These are phyloP conservation scores for Merodon equestris DNA, from an alignment of 2,888 invertebrate species.

Conservation along the genomic window DNA sequence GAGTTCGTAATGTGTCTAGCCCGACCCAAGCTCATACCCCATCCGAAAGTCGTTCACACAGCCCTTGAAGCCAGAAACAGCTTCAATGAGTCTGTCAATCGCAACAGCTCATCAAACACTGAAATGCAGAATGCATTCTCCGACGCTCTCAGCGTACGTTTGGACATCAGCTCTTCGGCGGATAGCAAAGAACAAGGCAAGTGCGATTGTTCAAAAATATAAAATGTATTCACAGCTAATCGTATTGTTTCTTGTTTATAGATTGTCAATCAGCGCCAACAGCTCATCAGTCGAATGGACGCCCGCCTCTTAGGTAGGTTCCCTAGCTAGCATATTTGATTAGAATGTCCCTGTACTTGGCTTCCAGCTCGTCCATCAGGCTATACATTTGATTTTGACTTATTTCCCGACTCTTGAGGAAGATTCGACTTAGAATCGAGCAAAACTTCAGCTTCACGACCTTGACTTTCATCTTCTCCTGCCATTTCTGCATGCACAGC, in stretches of 20 bases:
- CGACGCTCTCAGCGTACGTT: conserved; percentile 53
- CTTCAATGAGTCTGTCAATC: conserved; percentile 38
- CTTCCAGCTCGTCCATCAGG: conserved; percentile 52
- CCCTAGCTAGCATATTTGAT: conserved; percentile 20
- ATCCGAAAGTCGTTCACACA: conserved; percentile 40
- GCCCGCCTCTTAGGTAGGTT: conserved; percentile 44
- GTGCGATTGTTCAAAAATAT: conserved; percentile 1
- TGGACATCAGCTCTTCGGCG: conserved; percentile 51
- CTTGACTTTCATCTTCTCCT: conserved; percentile 70
- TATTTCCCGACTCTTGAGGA: conserved; percentile 67
- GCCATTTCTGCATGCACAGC: conserved; percentile 65
- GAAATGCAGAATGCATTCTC: conserved; percentile 34
- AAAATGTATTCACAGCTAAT: not conserved
- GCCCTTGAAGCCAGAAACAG: conserved; percentile 34
- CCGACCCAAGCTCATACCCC: conserved; percentile 53
- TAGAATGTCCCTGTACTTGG: conserved; percentile 48
- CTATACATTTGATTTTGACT: conserved; percentile 39
- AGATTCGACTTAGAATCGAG: conserved; percentile 71
- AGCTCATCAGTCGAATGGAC: conserved; percentile 34
- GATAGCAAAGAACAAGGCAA: conserved; percentile 53
- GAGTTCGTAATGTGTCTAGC: conserved; percentile 63
- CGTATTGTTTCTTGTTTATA: conserved; percentile 15
- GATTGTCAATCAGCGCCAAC: conserved; percentile 51
- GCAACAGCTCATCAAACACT: conserved; percentile 25
- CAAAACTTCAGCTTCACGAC: conserved; percentile 71